These are phyloP conservation scores for Porites rus DNA, from an alignment of 92 coral and sea anemone genomes.

Conservation along the genomic window DNA sequence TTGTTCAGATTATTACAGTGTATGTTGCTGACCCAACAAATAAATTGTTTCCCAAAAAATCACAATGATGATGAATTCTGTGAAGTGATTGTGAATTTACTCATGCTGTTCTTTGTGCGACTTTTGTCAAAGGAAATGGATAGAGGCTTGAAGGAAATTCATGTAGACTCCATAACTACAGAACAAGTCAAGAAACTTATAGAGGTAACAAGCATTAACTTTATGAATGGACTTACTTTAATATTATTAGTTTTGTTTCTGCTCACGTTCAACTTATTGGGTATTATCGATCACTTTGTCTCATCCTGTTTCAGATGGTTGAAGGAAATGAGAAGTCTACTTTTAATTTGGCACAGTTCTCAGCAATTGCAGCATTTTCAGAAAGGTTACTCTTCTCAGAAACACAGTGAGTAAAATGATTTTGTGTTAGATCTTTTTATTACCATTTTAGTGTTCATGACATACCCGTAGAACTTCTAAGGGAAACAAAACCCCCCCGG, in stretches of 20 bases:
- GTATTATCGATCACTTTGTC: neutral
- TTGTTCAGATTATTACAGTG: too few relatives aligned
- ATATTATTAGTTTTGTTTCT: neutral
- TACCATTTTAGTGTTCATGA: neutral
- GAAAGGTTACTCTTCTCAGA: conserved; percentile 92
- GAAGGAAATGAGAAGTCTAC: conserved; percentile 81
- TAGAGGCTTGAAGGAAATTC: conserved; percentile 89
- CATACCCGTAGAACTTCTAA: too few relatives aligned
- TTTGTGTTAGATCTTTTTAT: neutral
- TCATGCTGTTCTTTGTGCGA: neutral
- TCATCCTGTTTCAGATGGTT: conserved; percentile 72
- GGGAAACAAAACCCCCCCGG: too few relatives aligned
- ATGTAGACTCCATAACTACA: conserved; percentile 85
- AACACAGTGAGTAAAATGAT: conserved; percentile 70
- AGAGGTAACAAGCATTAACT: conserved; percentile 56
- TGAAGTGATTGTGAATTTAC: neutral
- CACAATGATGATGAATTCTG: neutral
- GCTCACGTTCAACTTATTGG: neutral
- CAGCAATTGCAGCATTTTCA: conserved; percentile 97
- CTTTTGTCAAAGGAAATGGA: conserved; percentile 79
- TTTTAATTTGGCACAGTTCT: conserved; percentile 88
- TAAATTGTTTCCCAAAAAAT: too few relatives aligned
- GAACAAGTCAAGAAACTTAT: conserved; percentile 85
- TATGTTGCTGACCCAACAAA: too few relatives aligned
- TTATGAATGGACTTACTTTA: neutral